Percentiles rank a stretch among this genome's conserved stretches.
These are phyloP conservation scores for Taphrorychus bicolor DNA, from an alignment of 2,888 invertebrate genomes.

Conservation along the genomic window DNA sequence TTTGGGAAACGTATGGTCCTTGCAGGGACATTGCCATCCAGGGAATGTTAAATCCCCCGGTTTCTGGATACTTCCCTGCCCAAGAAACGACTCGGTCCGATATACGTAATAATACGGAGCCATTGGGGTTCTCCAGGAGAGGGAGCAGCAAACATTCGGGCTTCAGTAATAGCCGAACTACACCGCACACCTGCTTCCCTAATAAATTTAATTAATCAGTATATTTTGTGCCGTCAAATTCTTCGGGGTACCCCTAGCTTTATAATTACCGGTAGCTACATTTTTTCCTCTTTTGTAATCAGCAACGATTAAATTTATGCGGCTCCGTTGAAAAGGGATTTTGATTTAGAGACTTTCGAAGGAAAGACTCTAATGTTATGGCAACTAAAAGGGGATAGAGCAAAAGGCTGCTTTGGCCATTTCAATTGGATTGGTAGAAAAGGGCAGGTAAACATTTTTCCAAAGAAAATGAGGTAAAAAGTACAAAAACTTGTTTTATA, in stretches of 20 bases:
- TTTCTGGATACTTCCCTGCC: conserved; percentile 13
- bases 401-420: no score
- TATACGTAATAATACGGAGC: conserved; percentile 37
- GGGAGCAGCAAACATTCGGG: conserved; percentile 35
- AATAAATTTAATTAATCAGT: conserved; percentile 43
- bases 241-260: conserved; percentile 27
- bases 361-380: no score
- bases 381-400: no score
- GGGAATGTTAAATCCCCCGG: background rate
- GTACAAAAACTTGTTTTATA: no score
- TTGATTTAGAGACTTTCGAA: background rate
- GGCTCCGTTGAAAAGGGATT: background rate
- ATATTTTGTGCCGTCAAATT: conserved; percentile 41
- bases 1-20: no score
- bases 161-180: conserved; percentile 40
- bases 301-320: conserved; percentile 6
- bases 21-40: no score
- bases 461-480: no score
- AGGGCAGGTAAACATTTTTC: no score
- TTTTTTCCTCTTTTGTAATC: conserved; percentile 32
- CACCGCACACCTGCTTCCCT: conserved; percentile 38
- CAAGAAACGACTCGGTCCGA: conserved; percentile 26
- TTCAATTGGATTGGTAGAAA: no score
- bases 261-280: conserved; percentile 36
- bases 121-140: conserved; percentile 34